Percentiles rank a stretch among this genome's conserved stretches.
These are phyloP conservation scores for Acleris holmiana DNA, from an alignment of 2,888 invertebrate species.

Conservation along the genomic window DNA sequence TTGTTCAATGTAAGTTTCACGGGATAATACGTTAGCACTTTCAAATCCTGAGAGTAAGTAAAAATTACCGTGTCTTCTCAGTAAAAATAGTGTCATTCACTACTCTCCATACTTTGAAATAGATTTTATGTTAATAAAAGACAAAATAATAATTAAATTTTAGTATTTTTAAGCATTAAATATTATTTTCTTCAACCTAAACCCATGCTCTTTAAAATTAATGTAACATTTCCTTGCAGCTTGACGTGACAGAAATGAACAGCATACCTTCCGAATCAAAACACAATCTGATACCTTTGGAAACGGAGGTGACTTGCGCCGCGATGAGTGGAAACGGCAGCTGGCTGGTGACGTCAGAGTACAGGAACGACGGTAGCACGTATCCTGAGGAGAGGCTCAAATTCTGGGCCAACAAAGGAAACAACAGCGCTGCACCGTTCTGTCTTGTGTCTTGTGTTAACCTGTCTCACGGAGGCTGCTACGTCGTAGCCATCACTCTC, in stretches of 20 bases:
- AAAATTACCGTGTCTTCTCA: too few species aligned
- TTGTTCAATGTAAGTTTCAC: constrained; percentile 71
- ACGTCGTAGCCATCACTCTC: constrained; percentile 66
- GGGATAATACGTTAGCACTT: too few species aligned
- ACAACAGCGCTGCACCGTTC: constrained; percentile 58
- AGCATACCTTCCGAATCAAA: constrained; percentile 65
- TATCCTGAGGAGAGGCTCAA: constrained; percentile 77
- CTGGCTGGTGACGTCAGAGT: constrained; percentile 77
- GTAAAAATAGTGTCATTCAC: too few species aligned
- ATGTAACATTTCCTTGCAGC: constrained; percentile 54
- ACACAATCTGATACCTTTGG: constrained; percentile 70
- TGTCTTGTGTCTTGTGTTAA: constrained; percentile 72
- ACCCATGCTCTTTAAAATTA: neutral
- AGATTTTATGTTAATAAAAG: too few species aligned
- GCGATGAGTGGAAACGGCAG: constrained; percentile 66
- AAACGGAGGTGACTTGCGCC: constrained; percentile 75
- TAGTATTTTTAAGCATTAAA: too few species aligned
- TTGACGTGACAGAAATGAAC: constrained; percentile 77
- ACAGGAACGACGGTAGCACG: constrained; percentile 69
- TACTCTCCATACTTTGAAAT: too few species aligned
- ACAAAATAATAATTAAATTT: too few species aligned
- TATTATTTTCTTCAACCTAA: neutral
- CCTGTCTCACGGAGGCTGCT: constrained; percentile 74
- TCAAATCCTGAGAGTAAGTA: too few species aligned
- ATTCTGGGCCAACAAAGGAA: constrained; percentile 62